Evolutionary conservation across 2,797 vertebrate species (phyloP).

Genomic region (Acipenser ruthenus): DNA sequence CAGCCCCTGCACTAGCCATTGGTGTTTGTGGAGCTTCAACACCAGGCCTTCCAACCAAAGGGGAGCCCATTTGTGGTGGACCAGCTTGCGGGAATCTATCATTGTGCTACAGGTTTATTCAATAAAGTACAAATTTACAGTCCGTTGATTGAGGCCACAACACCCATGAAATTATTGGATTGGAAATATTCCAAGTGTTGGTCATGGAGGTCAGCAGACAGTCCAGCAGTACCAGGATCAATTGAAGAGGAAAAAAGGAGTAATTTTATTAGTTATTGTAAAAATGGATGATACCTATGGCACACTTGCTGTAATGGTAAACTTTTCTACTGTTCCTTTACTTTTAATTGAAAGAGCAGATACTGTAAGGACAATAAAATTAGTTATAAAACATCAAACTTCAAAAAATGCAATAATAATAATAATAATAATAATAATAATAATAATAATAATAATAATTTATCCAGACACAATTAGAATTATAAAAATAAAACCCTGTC

Average conservation of each 20-base stretch:
- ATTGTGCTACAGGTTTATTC: constrained; percentile 61
- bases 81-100: constrained; percentile 76
- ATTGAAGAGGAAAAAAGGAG: constrained; percentile 78
- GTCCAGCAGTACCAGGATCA: constrained; percentile 71
- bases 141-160: constrained; percentile 52
- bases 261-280: constrained; percentile 72
- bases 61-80: constrained; percentile 69
- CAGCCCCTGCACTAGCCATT: constrained; percentile 67
- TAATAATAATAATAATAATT: too few relatives aligned
- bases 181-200: constrained; percentile 59
- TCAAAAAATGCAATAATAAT: too few relatives aligned
- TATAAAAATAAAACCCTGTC: too few relatives aligned
- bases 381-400: too few relatives aligned
- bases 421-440: too few relatives aligned
- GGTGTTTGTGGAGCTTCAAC: constrained; percentile 75
- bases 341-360: too few relatives aligned
- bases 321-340: too few relatives aligned
- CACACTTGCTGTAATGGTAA: too few relatives aligned
- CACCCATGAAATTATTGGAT: constrained; percentile 54
- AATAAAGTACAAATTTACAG: constrained; percentile 34
- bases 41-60: constrained; percentile 73
- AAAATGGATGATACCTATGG: constrained; percentile 10
- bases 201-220: constrained; percentile 63
- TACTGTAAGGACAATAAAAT: too few relatives aligned
- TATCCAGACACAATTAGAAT: too few relatives aligned